Conservation (phyloP, 2,113 vertebrate species). For the Sclerurus mexicanus region DNA sequence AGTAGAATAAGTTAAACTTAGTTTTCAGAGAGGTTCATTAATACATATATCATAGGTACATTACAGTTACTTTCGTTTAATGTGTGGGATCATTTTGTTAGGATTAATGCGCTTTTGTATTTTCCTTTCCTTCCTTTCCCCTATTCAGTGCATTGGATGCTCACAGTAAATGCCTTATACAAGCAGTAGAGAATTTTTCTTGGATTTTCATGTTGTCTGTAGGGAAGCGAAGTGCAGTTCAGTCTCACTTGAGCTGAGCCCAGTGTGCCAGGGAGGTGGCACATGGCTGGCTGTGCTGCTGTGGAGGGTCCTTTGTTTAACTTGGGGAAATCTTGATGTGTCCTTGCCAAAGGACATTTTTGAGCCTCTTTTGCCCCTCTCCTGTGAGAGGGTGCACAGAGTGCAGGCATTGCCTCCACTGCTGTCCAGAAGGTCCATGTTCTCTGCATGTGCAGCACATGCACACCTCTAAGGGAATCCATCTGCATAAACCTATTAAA, state of each 20-base stretch:
- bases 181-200: background rate
- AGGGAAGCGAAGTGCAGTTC: background rate
- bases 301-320: background rate
- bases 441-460: fast-evolving
- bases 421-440: background rate
- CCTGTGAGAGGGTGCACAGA: background rate
- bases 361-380: background rate
- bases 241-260: background rate
- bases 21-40: background rate
- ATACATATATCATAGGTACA: background rate
- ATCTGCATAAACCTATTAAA: background rate
- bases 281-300: fast-evolving
- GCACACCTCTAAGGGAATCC: background rate
- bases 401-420: background rate
- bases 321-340: background rate
- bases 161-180: background rate
- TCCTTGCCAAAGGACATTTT: background rate
- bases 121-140: background rate
- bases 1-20: background rate
- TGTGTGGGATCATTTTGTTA: background rate
- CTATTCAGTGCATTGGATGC: background rate
- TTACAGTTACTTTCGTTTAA: background rate
- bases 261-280: background rate
- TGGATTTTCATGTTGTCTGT: background rate
- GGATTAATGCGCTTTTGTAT: background rate